Conservation (phyloP, 1,140 invertebrate species). For the Lycorma delicatula region DNA sequence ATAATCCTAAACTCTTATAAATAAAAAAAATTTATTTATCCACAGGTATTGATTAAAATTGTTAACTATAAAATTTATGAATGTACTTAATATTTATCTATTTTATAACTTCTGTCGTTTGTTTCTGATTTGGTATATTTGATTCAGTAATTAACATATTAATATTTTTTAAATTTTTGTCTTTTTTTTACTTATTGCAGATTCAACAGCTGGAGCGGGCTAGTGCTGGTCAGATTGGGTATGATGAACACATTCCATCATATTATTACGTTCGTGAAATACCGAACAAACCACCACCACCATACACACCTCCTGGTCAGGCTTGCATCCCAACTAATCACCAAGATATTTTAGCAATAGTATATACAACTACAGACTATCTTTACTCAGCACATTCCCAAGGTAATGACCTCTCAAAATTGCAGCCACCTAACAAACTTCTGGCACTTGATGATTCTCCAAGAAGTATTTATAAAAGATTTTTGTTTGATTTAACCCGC, state of each 20-base stretch:
- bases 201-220: slow-evolving; percentile 49
- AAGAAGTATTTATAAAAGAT: slow-evolving; percentile 40
- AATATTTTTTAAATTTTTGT: slow-evolving; percentile 13
- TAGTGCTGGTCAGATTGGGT: no score
- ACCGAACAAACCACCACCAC: slow-evolving; percentile 63
- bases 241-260: slow-evolving; percentile 43
- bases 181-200: slow-evolving; percentile 37
- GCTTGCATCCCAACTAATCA: slow-evolving; percentile 37
- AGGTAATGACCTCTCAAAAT: slow-evolving; percentile 38
- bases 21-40: no score
- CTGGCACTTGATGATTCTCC: slow-evolving; percentile 37
- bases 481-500: slow-evolving; percentile 56
- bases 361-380: slow-evolving; percentile 38
- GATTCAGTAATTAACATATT: background rate
- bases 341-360: slow-evolving; percentile 41
- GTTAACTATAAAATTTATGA: no score
- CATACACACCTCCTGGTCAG: slow-evolving; percentile 49
- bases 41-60: no score
- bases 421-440: slow-evolving; percentile 38
- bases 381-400: slow-evolving; percentile 33
- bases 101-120: no score
- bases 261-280: slow-evolving; percentile 52
- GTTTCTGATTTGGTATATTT: no score
- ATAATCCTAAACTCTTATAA: no score
- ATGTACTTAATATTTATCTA: no score